Base-by-base conservation (phyloP, 1,140 invertebrate species). In the Diprion similis region DNA sequence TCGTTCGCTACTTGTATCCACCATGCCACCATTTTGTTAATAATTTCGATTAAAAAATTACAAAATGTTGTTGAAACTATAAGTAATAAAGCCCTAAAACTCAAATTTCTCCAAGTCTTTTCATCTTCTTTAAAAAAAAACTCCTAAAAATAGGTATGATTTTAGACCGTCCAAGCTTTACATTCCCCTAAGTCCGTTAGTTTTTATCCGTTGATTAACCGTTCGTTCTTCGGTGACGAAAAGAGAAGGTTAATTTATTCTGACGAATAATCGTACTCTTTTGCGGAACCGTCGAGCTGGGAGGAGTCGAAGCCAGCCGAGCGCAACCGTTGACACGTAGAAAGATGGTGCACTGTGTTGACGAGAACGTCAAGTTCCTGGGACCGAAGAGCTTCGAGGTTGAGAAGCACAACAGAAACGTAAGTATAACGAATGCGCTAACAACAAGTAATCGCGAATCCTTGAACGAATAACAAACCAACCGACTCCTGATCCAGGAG, bases 331-430 rank as follows among this genome's bases (percentile, higher is more conserved):
- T 68, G 66, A 68, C 37, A 11, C 66, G 66, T 68, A 11, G 18
- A 11, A 68, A 71, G 46, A 71, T 19, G 70, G 70, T 71, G 13
- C 19, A 59, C 18, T 71, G 70, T 18, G 8, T 71, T 15, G 70
- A 71, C 10, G 70, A 71, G 70, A 71, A 71, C 18, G 70, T 71
- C 8, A 71, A 59, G 24, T 13, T 66, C 18, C 46, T 17, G 3
- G 70, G 46, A 18, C 46, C 45, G 46, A 71, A 59, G 46, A 71
- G 46, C 18, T 71, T 24, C 46, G 70, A 71, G 46, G 48, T 71
- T 19, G 70, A 71, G 46, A 71, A 71, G 70, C 19, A 47, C 19
- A 13, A 47, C 15, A 19, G 13, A 48, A 59, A 71, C 48, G 70
- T 71, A 8, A 68, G 68, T 68, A 15, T 3, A 15, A 19, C 13